phyloP scores from a whole-genome alignment of 35 echinoderm and acorn worm genomes.

The Apostichopus californicus region DNA sequence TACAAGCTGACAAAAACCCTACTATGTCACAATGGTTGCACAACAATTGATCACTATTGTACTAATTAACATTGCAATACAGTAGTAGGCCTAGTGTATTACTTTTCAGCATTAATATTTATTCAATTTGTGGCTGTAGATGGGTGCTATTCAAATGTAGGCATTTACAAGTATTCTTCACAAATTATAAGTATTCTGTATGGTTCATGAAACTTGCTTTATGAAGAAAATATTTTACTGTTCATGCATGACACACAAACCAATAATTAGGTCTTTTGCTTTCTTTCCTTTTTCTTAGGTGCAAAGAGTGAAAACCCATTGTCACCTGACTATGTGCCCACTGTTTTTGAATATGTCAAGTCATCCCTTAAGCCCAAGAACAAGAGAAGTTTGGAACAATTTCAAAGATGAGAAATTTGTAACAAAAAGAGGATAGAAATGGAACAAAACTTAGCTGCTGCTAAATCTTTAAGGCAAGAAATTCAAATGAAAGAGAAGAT shows the following conservation, averaged over 20 bases:
- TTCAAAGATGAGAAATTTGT: background rate
- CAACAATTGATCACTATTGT: too few relatives aligned
- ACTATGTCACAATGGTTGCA: too few relatives aligned
- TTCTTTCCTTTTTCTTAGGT: background rate
- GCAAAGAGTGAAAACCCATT: background rate
- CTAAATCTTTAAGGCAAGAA: background rate
- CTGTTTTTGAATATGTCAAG: background rate
- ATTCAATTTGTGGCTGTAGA: too few relatives aligned
- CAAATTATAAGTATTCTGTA: too few relatives aligned
- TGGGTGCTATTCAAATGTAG: too few relatives aligned
- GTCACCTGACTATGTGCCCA: background rate
- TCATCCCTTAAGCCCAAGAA: background rate
- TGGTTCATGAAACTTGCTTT: background rate
- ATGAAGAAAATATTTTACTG: too few relatives aligned
- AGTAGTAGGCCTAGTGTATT: too few relatives aligned
- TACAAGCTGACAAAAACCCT: too few relatives aligned
- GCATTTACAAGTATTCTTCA: too few relatives aligned
- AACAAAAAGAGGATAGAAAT: too few relatives aligned
- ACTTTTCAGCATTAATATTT: too few relatives aligned
- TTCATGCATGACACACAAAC: background rate
- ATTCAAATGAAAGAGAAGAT: background rate
- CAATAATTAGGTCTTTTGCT: background rate
- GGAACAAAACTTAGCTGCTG: background rate
- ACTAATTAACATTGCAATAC: too few relatives aligned
- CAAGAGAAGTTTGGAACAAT: background rate